Percentiles rank a stretch among this genome's conserved stretches.
These are phyloP conservation scores for Apomyelois bistriatella DNA, from an alignment of 2,888 invertebrate genomes.

Conservation along the genomic window DNA sequence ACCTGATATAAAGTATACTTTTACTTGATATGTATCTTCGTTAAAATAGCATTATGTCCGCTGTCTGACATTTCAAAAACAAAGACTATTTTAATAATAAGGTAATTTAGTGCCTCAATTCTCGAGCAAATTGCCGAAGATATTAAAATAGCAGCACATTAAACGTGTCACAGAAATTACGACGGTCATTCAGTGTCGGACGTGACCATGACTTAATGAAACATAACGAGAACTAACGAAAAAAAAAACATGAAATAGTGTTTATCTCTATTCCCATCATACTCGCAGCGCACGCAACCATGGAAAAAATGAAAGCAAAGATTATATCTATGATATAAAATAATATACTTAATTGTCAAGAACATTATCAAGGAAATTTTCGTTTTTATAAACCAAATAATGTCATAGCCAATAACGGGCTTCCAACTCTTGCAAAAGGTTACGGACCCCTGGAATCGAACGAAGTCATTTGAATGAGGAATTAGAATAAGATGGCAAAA, in stretches of 20 bases:
- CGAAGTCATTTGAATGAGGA: slow-evolving; percentile 70
- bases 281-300: slow-evolving; percentile 45
- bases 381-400: neutral
- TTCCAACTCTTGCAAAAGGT: slow-evolving; percentile 42
- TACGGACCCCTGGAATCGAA: slow-evolving; percentile 68
- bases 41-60: neutral
- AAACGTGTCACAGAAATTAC: slow-evolving; percentile 4
- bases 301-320: slow-evolving; percentile 50
- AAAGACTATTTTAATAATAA: slow-evolving; percentile 11
- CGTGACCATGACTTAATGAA: slow-evolving; percentile 39
- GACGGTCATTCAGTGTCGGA: neutral
- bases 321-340: slow-evolving; percentile 54
- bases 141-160: slow-evolving; percentile 3
- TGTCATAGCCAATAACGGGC: neutral
- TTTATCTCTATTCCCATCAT: slow-evolving; percentile 50
- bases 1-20: neutral
- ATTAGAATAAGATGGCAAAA: slow-evolving; percentile 78
- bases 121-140: slow-evolving; percentile 1
- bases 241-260: slow-evolving; percentile 41
- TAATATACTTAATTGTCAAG: slow-evolving; percentile 17
- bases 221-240: slow-evolving; percentile 37
- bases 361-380: slow-evolving; percentile 4
- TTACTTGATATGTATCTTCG: neutral
- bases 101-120: slow-evolving; percentile 2
- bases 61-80: neutral